phyloP scores from a whole-genome alignment of 2,797 vertebrate species.

The Oryzias dopingdopingensis region DNA sequence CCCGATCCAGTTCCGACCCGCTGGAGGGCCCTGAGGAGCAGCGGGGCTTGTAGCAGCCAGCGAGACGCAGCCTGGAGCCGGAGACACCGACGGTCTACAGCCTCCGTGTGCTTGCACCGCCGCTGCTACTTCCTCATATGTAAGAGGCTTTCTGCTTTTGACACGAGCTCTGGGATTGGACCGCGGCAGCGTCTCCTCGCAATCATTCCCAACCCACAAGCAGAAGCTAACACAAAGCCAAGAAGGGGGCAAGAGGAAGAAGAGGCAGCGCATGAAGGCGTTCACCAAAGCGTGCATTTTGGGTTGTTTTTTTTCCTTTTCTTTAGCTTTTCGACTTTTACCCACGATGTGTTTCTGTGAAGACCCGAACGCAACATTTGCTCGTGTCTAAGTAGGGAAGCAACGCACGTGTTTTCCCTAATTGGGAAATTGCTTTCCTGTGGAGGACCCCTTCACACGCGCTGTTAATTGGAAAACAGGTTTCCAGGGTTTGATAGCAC shows the following conservation, averaged over 20 bases:
- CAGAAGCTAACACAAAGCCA: conserved; percentile 77
- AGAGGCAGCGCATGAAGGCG: conserved; percentile 77
- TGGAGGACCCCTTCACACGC: conserved; percentile 35
- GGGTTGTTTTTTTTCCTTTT: no score
- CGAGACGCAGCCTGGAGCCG: conserved; percentile 71
- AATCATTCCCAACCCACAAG: conserved; percentile 76
- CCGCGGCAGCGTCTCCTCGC: conserved; percentile 66
- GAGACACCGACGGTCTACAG: conserved; percentile 57
- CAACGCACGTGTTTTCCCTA: conserved; percentile 62
- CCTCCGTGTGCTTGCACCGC: conserved; percentile 54
- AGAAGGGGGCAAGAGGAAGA: conserved; percentile 78
- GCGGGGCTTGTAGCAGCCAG: conserved; percentile 67
- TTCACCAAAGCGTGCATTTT: conserved; percentile 75
- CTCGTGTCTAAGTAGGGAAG: conserved; percentile 53
- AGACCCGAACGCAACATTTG: conserved; percentile 15
- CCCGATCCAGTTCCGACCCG: conserved; percentile 69
- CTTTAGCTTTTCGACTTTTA: conserved; percentile 5
- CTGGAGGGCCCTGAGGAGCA: conserved; percentile 65
- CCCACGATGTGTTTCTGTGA: conserved; percentile 1
- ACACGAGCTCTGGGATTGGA: conserved; percentile 80
- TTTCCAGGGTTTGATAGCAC: conserved; percentile 35
- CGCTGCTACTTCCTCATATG: conserved; percentile 80
- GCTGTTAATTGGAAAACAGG: conserved; percentile 74
- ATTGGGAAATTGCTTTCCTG: conserved; percentile 52
- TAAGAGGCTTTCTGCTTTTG: conserved; percentile 78